Conservation (phyloP, 1,140 invertebrate species). For the Parasteatoda tepidariorum region DNA sequence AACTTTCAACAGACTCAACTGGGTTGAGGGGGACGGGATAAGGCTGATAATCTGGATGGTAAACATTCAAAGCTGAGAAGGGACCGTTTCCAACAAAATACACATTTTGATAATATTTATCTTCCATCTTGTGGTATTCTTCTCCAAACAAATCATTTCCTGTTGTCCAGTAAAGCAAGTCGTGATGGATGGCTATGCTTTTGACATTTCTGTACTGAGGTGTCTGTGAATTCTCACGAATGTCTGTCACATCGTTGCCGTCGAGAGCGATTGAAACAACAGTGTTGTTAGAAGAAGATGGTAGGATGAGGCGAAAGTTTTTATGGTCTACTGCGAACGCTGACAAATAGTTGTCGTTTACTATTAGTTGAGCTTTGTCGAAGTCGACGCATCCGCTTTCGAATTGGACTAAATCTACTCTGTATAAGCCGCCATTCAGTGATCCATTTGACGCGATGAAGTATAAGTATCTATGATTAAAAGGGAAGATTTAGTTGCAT, state of each 20-base stretch:
- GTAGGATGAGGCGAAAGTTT: conserved; percentile 83
- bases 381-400: not conserved
- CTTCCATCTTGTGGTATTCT: conserved; percentile 72
- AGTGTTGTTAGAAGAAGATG: conserved; percentile 78
- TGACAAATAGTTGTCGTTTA: conserved; percentile 70
- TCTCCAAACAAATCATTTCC: conserved; percentile 78
- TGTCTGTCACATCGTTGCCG: conserved; percentile 79
- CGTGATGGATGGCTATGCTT: conserved; percentile 80
- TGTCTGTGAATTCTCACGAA: conserved; percentile 79
- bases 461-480: conserved; percentile 79
- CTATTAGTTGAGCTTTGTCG: conserved; percentile 29
- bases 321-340: conserved; percentile 84
- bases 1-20: conserved; percentile 80
- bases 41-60: conserved; percentile 77
- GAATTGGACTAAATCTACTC: conserved; percentile 81
- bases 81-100: conserved; percentile 61
- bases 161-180: conserved; percentile 86
- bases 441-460: conserved; percentile 73
- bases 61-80: conserved; percentile 73
- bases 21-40: conserved; percentile 80
- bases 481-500: not conserved
- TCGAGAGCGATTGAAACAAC: conserved; percentile 84
- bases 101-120: conserved; percentile 81
- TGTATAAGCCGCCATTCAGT: conserved; percentile 77
- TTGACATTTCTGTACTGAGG: conserved; percentile 82